These are phyloP conservation scores for Scolopax mira DNA, from an alignment of 2,113 vertebrate genomes.

Conservation along the genomic window DNA sequence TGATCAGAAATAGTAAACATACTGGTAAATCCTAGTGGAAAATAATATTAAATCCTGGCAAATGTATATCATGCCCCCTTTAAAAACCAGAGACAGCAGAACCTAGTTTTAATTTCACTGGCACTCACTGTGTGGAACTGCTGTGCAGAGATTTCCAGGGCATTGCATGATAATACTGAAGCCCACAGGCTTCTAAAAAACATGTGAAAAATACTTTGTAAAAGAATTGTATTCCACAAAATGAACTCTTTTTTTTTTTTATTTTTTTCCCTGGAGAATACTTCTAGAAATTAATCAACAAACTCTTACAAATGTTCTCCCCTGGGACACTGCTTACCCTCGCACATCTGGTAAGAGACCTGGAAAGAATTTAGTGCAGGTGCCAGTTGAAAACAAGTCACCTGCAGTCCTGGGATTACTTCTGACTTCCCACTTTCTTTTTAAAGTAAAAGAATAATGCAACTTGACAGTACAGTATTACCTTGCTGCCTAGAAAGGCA, in stretches of 20 bases:
- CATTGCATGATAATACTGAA: not conserved
- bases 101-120: not conserved
- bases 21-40: not conserved
- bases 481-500: not conserved
- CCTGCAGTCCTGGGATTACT: not conserved
- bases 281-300: not conserved
- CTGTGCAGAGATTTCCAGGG: not conserved
- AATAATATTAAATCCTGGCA: not conserved
- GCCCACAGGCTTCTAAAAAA: not conserved
- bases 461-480: not conserved
- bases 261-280: not conserved
- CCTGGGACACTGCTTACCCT: not conserved
- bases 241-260: not conserved
- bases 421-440: not conserved
- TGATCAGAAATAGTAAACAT: not conserved
- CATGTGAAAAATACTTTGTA: not conserved
- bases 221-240: not conserved
- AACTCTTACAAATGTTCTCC: not conserved
- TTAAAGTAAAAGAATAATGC: not conserved
- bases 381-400: conserved; percentile 33
- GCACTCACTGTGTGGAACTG: not conserved
- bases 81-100: not conserved
- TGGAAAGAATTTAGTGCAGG: not conserved
- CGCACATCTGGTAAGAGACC: not conserved
- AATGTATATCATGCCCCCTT: not conserved